Conservation (phyloP, 2,113 vertebrate genomes). For the Eulemur macaco region DNA sequence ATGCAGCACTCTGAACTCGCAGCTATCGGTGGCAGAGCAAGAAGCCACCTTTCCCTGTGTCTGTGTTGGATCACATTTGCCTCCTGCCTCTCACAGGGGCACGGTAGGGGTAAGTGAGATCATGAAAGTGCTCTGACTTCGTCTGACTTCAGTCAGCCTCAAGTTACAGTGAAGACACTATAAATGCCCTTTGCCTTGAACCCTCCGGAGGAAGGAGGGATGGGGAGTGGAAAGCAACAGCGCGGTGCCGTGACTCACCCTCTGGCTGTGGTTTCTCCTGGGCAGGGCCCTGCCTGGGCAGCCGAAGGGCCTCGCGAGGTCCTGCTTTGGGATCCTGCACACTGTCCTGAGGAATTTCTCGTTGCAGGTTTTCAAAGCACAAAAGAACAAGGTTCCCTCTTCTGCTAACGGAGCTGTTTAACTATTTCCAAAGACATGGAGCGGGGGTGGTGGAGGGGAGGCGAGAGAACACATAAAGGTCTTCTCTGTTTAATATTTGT, state of each 20-base stretch:
- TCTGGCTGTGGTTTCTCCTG: neutral
- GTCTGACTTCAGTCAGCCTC: neutral
- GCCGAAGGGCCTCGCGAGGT: neutral
- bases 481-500: neutral
- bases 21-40: neutral
- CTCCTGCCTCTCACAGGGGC: neutral
- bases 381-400: conserved; percentile 11
- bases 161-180: neutral
- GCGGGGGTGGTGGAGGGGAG: too few relatives aligned
- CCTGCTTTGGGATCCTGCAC: neutral
- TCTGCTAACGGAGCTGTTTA: neutral
- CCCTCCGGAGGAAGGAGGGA: neutral
- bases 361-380: conserved; percentile 49
- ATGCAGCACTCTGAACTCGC: neutral
- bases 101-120: neutral
- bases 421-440: neutral
- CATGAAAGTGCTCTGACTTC: neutral
- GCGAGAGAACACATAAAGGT: neutral
- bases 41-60: neutral
- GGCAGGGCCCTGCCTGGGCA: neutral
- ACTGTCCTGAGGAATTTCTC: conserved; percentile 42
- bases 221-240: neutral
- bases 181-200: neutral
- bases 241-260: neutral
- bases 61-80: neutral